A percentile compares a stretch with the other conserved stretches of the same genome.
phyloP scores from a whole-genome alignment of 2,888 invertebrate genomes.

The Tetramorium bicarinatum region DNA sequence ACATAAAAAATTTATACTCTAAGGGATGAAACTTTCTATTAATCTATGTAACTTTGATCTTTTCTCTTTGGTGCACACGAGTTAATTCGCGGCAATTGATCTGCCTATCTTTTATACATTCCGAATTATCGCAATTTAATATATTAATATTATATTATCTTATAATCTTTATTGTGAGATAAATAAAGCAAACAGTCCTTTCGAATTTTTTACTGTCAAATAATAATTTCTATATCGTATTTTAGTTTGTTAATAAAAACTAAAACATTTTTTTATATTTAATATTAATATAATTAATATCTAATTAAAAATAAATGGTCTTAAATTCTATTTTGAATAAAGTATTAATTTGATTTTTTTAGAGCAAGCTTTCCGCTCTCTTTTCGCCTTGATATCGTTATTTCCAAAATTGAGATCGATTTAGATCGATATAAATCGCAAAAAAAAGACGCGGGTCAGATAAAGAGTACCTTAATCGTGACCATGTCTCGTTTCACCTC shows the following conservation, averaged over 20 bases:
- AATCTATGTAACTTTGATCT: not conserved
- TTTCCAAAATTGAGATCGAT: not conserved
- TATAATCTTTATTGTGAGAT: not conserved
- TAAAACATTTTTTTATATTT: not conserved
- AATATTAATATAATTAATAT: not conserved
- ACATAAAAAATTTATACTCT: conserved; percentile 17
- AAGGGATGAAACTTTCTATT: not conserved
- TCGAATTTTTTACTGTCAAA: not conserved
- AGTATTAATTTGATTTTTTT: not conserved
- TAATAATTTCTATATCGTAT: not conserved
- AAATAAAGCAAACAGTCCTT: not conserved
- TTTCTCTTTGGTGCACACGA: not conserved
- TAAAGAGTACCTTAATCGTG: conserved; percentile 90
- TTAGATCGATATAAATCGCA: not conserved
- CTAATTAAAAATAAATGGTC: not conserved
- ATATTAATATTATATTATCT: not conserved
- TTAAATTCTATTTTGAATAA: not conserved
- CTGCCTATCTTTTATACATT: not conserved
- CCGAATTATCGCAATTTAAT: not conserved
- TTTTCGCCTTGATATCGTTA: not conserved
- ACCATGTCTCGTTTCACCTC: conserved; percentile 98
- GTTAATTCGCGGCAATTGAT: not conserved
- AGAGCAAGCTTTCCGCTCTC: not conserved
- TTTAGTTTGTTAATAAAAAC: not conserved
- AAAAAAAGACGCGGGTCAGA: not conserved